Evolutionary conservation across 2,888 invertebrate species (phyloP).

Genomic region (Eubasilissa splendida): DNA sequence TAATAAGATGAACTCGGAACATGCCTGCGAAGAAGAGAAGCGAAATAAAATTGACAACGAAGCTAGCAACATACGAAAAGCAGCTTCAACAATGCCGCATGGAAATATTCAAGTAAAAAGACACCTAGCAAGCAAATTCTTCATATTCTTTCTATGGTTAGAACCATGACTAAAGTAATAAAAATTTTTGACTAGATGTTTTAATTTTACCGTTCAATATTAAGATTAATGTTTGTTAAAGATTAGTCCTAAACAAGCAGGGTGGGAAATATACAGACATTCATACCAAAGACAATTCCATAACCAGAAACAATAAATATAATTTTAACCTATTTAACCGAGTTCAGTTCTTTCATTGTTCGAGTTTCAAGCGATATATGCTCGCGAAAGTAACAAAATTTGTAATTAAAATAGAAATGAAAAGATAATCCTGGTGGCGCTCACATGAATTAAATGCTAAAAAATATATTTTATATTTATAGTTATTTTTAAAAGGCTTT

Average conservation of each 20-base stretch:
- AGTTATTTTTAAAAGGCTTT: too few relatives aligned
- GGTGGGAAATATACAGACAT: background rate
- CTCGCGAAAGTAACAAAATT: too few relatives aligned
- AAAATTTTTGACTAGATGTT: background rate
- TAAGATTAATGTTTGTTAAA: background rate
- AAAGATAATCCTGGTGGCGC: too few relatives aligned
- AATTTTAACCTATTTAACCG: too few relatives aligned
- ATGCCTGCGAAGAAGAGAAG: slow-evolving; percentile 27
- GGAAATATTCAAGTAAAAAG: slow-evolving; percentile 8
- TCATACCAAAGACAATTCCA: slow-evolving; percentile 17
- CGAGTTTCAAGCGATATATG: too few relatives aligned
- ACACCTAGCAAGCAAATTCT: background rate
- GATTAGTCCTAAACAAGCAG: slow-evolving; percentile 5
- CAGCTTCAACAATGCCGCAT: slow-evolving; percentile 1
- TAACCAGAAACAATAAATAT: background rate
- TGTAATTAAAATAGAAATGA: too few relatives aligned
- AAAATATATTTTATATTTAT: too few relatives aligned
- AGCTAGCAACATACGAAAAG: slow-evolving; percentile 32
- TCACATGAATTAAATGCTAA: too few relatives aligned
- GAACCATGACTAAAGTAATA: background rate
- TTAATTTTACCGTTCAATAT: background rate
- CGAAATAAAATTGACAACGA: slow-evolving; percentile 32
- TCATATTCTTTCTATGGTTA: background rate
- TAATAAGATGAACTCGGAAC: slow-evolving; percentile 37
- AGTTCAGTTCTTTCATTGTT: too few relatives aligned